Percentiles rank a stretch among this genome's conserved stretches.
phyloP scores from a whole-genome alignment of 2,113 vertebrate species.

The Cyrtonyx montezumae region DNA sequence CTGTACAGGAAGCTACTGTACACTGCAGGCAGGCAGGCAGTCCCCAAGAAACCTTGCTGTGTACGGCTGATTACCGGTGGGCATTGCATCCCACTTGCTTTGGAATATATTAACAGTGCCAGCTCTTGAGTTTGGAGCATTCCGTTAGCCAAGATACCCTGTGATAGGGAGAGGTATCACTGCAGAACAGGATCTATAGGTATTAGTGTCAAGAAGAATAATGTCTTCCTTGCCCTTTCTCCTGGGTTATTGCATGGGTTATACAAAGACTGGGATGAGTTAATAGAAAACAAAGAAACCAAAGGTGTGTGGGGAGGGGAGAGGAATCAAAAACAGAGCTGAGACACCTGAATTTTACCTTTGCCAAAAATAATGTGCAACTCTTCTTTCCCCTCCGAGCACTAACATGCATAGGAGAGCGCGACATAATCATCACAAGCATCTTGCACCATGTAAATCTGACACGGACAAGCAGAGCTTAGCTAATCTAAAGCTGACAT shows the following conservation, averaged over 20 bases:
- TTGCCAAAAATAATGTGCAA: slow-evolving; percentile 4
- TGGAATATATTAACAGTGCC: slow-evolving; percentile 58
- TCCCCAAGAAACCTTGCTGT: not conserved
- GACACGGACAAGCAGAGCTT: not conserved
- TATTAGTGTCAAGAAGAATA: slow-evolving; percentile 78
- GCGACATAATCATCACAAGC: not conserved
- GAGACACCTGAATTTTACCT: slow-evolving; percentile 14
- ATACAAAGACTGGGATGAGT: slow-evolving; percentile 66
- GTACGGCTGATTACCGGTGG: slow-evolving; percentile 28
- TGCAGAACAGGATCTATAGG: slow-evolving; percentile 65
- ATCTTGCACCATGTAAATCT: not conserved
- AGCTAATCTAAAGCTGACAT: not conserved
- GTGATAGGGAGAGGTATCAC: slow-evolving; percentile 59
- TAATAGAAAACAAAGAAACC: slow-evolving; percentile 74
- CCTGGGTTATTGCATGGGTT: slow-evolving; percentile 69
- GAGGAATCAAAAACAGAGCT: not conserved
- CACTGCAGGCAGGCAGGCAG: not conserved
- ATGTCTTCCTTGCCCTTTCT: slow-evolving; percentile 77
- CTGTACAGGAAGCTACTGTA: not conserved
- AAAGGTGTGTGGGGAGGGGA: slow-evolving; percentile 20
- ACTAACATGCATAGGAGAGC: not conserved
- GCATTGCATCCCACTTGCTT: slow-evolving; percentile 16
- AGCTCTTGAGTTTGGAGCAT: slow-evolving; percentile 58
- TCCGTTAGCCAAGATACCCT: slow-evolving; percentile 58
- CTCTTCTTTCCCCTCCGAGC: slow-evolving; percentile 32